Conservation (phyloP, 2,113 vertebrate species). For the Myrmophylax atrothorax region DNA sequence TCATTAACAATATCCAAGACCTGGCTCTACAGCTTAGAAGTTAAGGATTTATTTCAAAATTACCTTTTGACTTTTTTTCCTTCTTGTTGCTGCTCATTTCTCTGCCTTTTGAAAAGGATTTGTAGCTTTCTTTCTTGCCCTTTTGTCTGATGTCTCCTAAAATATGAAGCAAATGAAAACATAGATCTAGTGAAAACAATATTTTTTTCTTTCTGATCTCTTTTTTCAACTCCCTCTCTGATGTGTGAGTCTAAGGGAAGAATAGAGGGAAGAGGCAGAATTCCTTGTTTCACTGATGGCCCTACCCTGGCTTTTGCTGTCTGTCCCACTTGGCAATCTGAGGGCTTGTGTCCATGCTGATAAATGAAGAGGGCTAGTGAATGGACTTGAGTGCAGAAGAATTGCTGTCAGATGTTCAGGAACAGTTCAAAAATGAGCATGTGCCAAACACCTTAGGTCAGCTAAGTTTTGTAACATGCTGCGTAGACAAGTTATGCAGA, state of each 20-base stretch:
- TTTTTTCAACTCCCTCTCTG: constrained; percentile 9
- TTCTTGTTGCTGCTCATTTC: not conserved
- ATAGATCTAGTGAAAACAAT: constrained; percentile 16
- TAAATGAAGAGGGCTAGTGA: not conserved
- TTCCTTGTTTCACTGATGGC: not conserved
- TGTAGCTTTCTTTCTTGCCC: constrained; percentile 47
- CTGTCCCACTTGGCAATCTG: not conserved
- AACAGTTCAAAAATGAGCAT: not conserved
- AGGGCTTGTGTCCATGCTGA: not conserved
- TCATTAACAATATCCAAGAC: constrained; percentile 62
- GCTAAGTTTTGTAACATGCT: not conserved
- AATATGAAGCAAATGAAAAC: constrained; percentile 61
- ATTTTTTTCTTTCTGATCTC: constrained; percentile 18
- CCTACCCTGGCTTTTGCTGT: not conserved
- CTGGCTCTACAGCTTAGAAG: constrained; percentile 20
- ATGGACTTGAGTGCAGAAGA: not conserved
- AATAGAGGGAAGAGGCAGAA: not conserved
- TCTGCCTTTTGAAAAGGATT: constrained; percentile 45
- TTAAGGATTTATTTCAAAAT: constrained; percentile 58
- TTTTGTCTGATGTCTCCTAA: constrained; percentile 49
- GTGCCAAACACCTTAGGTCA: not conserved
- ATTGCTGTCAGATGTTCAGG: not conserved
- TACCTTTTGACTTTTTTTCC: constrained; percentile 4
- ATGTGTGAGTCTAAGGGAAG: not conserved
- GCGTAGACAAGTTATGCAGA: not conserved